Conservation (phyloP, 2,888 invertebrate species). For the Microplitis deprimator region DNA sequence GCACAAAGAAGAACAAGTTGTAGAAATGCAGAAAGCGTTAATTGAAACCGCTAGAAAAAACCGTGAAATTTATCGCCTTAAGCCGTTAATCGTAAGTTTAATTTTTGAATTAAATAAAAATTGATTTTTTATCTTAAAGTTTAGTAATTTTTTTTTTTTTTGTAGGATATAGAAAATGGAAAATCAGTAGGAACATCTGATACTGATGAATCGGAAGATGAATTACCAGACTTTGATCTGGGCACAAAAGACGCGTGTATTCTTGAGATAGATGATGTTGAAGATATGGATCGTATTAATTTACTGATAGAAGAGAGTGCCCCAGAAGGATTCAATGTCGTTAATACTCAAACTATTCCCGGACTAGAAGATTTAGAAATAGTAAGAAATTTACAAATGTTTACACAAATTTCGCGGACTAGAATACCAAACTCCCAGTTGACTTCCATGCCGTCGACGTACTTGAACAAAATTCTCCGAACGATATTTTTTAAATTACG, state of each 20-base stretch:
- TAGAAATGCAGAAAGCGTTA: conserved; percentile 80
- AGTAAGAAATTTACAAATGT: conserved; percentile 84
- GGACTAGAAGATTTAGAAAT: conserved; percentile 80
- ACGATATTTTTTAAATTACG: conserved; percentile 90
- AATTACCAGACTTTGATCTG: conserved; percentile 78
- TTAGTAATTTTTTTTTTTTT: conserved; percentile 24
- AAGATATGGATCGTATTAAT: conserved; percentile 84
- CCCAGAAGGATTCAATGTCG: conserved; percentile 84
- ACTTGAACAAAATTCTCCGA: conserved; percentile 74
- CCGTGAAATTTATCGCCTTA: conserved; percentile 80
- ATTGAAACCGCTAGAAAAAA: conserved; percentile 81
- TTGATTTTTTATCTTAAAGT: too few species aligned
- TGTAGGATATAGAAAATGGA: conserved; percentile 66
- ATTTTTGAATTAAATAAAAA: background rate
- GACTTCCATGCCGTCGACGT: conserved; percentile 72
- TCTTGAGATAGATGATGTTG: conserved; percentile 86
- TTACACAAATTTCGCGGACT: conserved; percentile 82
- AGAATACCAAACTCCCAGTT: conserved; percentile 74
- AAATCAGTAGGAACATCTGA: conserved; percentile 71
- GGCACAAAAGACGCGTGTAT: conserved; percentile 87
- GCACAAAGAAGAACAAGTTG: conserved; percentile 77
- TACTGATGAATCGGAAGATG: conserved; percentile 79
- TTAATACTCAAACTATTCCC: conserved; percentile 84
- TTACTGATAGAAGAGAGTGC: conserved; percentile 82
- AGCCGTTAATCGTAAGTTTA: conserved; percentile 58